A percentile compares a stretch with the other conserved stretches of the same genome.
Evolutionary conservation across 2,113 vertebrate species (phyloP).

Genomic region (Pampusana beccarii): DNA sequence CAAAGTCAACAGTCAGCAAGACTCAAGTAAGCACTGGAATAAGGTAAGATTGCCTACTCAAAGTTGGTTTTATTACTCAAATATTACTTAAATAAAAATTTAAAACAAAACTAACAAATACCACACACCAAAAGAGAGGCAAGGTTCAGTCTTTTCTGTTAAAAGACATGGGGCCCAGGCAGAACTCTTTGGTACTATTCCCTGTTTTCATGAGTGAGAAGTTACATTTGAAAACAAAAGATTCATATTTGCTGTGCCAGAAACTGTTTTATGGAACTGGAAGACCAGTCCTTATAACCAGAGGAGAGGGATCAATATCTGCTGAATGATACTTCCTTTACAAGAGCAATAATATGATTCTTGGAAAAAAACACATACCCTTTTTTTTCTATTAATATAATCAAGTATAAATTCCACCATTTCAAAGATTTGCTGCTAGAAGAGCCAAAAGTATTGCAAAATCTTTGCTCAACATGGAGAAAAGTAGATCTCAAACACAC

Average conservation of each 20-base stretch:
- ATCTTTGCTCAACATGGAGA: neutral
- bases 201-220: neutral
- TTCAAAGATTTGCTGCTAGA: neutral
- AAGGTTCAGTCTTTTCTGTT: neutral
- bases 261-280: neutral
- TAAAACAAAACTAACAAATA: neutral
- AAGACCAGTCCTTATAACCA: slow-evolving; percentile 14
- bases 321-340: slow-evolving; percentile 23
- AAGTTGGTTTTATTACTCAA: neutral
- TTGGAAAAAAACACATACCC: neutral
- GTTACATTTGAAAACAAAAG: neutral
- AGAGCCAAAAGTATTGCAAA: slow-evolving; percentile 32
- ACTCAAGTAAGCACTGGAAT: neutral
- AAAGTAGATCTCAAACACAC: slow-evolving; percentile 11
- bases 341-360: neutral
- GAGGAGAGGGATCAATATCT: slow-evolving; percentile 16
- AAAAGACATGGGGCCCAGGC: neutral
- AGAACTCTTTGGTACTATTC: neutral
- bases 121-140: neutral
- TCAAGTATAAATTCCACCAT: neutral
- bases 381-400: neutral
- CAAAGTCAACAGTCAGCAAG: neutral
- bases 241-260: neutral
- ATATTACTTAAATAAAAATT: neutral
- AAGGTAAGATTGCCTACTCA: neutral